These are phyloP conservation scores for Nothocercus julius DNA, from an alignment of 2,113 vertebrate genomes.

Conservation along the genomic window DNA sequence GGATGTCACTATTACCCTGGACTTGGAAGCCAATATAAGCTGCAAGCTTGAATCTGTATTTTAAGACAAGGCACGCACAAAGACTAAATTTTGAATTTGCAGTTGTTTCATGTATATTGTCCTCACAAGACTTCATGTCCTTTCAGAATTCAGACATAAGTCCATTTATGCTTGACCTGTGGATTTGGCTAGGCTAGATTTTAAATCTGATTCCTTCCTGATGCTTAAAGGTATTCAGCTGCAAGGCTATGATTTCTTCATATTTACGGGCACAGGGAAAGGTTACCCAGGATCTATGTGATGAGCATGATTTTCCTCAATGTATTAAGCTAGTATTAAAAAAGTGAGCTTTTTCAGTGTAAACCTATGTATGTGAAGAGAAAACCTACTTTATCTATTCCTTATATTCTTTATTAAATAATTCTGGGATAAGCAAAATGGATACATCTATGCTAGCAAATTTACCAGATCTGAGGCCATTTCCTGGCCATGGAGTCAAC, in stretches of 20 bases:
- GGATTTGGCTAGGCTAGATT: background rate
- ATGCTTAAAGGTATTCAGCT: background rate
- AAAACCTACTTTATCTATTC: background rate
- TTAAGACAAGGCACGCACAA: background rate
- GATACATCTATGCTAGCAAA: background rate
- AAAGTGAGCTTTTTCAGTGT: background rate
- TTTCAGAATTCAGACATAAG: background rate
- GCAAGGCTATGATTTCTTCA: background rate
- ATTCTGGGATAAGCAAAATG: background rate
- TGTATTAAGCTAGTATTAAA: background rate
- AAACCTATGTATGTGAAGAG: background rate
- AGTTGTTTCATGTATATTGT: background rate
- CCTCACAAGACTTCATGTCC: background rate
- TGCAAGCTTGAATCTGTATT: background rate
- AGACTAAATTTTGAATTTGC: background rate
- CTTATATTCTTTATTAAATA: background rate
- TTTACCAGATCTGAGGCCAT: background rate
- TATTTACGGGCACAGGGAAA: background rate
- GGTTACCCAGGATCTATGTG: background rate
- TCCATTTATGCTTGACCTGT: background rate
- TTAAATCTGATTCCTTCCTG: background rate
- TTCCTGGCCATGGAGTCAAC: background rate
- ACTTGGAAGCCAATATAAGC: background rate
- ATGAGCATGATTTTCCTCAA: background rate
- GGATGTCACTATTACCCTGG: background rate